Evolutionary conservation across 2,888 invertebrate genomes (phyloP), one percentile per base, ranked within the genome.

Genomic region (Andrena hattorfiana): DNA sequence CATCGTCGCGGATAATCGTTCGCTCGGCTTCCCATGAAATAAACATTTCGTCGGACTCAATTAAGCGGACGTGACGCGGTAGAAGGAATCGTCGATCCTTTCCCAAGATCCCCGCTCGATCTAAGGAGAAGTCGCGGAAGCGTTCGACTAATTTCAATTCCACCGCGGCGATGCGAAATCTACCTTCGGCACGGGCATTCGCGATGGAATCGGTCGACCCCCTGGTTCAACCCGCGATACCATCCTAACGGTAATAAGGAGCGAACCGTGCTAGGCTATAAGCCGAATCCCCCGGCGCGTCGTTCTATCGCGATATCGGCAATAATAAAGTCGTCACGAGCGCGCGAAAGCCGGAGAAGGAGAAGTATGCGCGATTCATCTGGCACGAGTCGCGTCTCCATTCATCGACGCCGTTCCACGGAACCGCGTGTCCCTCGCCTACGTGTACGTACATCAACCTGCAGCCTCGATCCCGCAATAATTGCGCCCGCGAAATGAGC

Each of bases 291-390:
- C 67, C 48, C 26, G 54, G 59, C 26, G 56, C 59, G 68, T 77
- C 74, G 42, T 64, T 71, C 77, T 67, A 72, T 80, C 73, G 60
- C 77, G 73, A 76, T 77, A 83, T 70, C 67, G 79, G 54, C 72
- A 75, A 84, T 87, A 88, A 88, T 88, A 88, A 88, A 88, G 87
- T 87, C 87, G 77, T 88, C 87, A 79, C 73, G 87, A 67, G 62
- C 62, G 48, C n/a, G 42, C 67, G n/a, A 10, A 7, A 28, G 16
- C 28, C 10, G 26, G 20, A 30, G 30, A 23, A 13, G 35, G 56
- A 69, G 67, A 59, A 82, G 80, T 62, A 42, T 32, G 28, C 77
- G 80, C 82, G 85, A 87, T 87, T 86, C 83, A 86, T 88, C 84
- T 66, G 63, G 77, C 84, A 56, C 78, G 71, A 85, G 62, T 68